phyloP scores from a whole-genome alignment of 2,888 invertebrate genomes.

The Lithophane semibrunnea region DNA sequence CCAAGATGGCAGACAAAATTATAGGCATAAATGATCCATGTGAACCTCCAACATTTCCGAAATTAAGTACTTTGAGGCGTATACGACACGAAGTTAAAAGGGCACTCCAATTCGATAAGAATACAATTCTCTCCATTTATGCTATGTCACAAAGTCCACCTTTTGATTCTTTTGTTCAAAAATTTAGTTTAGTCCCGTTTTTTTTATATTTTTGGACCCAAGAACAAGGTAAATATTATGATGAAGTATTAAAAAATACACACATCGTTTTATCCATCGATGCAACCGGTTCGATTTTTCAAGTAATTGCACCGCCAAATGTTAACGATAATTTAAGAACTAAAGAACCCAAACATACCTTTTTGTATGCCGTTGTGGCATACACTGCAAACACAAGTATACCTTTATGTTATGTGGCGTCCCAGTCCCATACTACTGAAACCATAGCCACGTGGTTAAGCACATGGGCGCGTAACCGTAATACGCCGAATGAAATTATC shows the following conservation, averaged over 20 bases:
- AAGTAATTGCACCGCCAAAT: constrained; percentile 41
- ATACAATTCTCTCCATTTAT: constrained; percentile 45
- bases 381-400: constrained; percentile 43
- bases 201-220: constrained; percentile 47
- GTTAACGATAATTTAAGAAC: constrained; percentile 39
- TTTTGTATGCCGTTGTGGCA: constrained; percentile 47
- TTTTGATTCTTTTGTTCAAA: constrained; percentile 38
- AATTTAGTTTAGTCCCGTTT: constrained; percentile 43
- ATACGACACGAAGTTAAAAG: constrained; percentile 39
- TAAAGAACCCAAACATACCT: constrained; percentile 36
- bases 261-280: constrained; percentile 36
- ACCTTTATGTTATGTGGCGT: constrained; percentile 50
- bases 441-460: constrained; percentile 44
- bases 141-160: constrained; percentile 43
- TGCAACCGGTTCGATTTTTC: constrained; percentile 47
- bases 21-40: constrained; percentile 27
- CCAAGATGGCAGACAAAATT: constrained; percentile 31
- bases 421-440: constrained; percentile 44
- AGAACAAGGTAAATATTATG: constrained; percentile 43
- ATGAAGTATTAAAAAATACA: constrained; percentile 45
- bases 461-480: constrained; percentile 34
- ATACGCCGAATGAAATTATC: constrained; percentile 42
- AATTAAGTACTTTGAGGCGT: constrained; percentile 40
- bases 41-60: constrained; percentile 47
- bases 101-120: constrained; percentile 44